phyloP scores from a whole-genome alignment of 2,888 invertebrate genomes.

The Theretra japonica region DNA sequence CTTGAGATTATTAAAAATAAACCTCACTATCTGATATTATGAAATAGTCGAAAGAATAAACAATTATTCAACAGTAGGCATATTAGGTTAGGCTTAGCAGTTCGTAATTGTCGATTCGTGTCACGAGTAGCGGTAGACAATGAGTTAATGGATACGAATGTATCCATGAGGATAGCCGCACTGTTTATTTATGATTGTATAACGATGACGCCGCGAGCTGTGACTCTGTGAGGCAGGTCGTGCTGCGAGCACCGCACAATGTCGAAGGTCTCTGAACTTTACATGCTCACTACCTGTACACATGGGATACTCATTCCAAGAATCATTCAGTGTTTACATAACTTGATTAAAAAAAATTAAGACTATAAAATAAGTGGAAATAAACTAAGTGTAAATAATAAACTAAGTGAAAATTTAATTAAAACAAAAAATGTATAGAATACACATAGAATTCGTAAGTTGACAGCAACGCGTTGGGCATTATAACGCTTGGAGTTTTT shows the following conservation, averaged over 20 bases:
- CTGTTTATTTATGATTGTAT: constrained; percentile 13
- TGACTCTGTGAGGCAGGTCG: constrained; percentile 69
- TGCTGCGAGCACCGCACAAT: constrained; percentile 42
- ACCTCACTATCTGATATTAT: too few species aligned
- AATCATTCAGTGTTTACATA: not conserved
- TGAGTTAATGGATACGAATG: constrained; percentile 1
- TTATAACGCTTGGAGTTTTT: not conserved
- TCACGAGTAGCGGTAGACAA: constrained; percentile 12
- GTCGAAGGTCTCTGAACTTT: constrained; percentile 48
- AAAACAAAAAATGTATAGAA: too few species aligned
- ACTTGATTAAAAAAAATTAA: not conserved
- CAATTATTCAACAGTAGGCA: not conserved
- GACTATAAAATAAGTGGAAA: too few species aligned
- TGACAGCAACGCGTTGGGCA: not conserved
- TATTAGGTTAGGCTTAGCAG: not conserved
- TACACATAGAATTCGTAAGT: too few species aligned
- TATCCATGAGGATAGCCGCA: constrained; percentile 12
- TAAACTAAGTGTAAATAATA: too few species aligned
- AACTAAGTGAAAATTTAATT: too few species aligned
- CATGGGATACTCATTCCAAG: not conserved
- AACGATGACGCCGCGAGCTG: constrained; percentile 44
- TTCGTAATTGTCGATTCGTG: not conserved
- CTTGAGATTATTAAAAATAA: too few species aligned
- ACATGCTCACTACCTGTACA: constrained; percentile 9
- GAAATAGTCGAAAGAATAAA: not conserved